A percentile compares a stretch with the other conserved stretches of the same genome.
These are phyloP conservation scores for Thomomys bottae DNA, from an alignment of 2,113 vertebrate species.

Conservation along the genomic window DNA sequence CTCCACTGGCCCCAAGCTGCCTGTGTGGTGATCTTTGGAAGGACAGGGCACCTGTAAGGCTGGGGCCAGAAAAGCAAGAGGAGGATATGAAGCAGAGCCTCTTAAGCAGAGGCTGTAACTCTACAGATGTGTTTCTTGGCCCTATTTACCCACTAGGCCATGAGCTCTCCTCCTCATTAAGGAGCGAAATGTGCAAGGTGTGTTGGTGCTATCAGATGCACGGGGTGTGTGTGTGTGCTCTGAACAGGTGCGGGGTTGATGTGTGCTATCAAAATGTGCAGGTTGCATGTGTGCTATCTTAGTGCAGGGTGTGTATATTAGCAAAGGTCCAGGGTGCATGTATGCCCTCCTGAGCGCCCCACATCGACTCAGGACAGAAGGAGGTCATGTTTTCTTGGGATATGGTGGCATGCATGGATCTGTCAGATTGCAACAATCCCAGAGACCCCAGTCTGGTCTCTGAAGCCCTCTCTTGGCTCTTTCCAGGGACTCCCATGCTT, in stretches of 20 bases:
- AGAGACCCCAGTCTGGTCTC: neutral
- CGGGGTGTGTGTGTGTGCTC: too few species aligned
- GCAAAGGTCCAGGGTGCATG: too few species aligned
- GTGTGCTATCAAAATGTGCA: too few species aligned
- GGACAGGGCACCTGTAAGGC: rapidly evolving
- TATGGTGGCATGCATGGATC: neutral
- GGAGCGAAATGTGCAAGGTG: too few species aligned
- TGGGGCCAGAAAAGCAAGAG: neutral
- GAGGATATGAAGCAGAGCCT: neutral
- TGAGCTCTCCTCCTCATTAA: neutral
- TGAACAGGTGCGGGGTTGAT: too few species aligned
- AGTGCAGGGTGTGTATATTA: too few species aligned
- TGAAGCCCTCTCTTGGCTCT: neutral
- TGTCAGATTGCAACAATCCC: rapidly evolving
- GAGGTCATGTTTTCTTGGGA: neutral
- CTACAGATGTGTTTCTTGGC: neutral
- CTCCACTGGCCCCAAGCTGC: neutral
- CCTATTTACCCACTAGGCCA: neutral
- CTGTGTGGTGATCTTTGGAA: too few species aligned
- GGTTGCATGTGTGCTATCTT: too few species aligned
- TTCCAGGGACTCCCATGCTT: neutral
- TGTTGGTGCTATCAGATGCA: neutral
- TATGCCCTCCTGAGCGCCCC: neutral
- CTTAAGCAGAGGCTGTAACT: rapidly evolving
- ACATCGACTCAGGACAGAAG: neutral